Evolutionary conservation across 2,797 vertebrate genomes (phyloP), one percentile per base, ranked within the genome.

Genomic region (Pseudochromis fuscus): DNA sequence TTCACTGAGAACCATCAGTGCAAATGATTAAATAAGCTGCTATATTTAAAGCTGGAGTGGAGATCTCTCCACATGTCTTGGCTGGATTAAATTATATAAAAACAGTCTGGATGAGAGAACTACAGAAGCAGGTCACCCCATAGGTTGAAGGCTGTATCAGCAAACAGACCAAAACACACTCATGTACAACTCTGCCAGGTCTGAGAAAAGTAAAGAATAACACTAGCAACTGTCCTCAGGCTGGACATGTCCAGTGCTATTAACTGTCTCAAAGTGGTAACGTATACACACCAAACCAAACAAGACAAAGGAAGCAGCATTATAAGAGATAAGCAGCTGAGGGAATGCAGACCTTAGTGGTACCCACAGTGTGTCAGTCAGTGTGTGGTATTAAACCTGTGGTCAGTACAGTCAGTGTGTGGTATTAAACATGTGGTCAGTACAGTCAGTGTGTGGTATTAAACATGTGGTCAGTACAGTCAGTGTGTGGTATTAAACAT

Each of bases 281-380:
- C 16, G 16, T 37, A 8, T 15, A 37, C 35, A 15, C 35, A 15
- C 18, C 33, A 13, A 46, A 61, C 31, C 30, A 46, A 77, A 56
- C 19, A 55, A 48, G 40, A 48, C 60, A 83, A 59, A 55, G 48
- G 25, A 18, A 64, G 27, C 9, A 51, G 60, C 56, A 55, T 67
- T 51, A 55, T 18, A 56, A 18, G 8, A 15, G 31, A 21, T 51
- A 55, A 65, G 60, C 55, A 25, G 52, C 38, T 65, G 56, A 38
- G 52, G 27, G 57, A 24, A 18, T n/a, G 18, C 38, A 19, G 24
- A 12, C 21, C 23, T 48, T n/a, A 40, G 45, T 31, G 35, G 27
- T 57, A 28, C 24, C 42, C 18, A 27, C 48, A 49, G 11, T 4
- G 24, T 19, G 9, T 33, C 1, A 6, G 51, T 16, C n/a, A 21